phyloP scores from a whole-genome alignment of 2,888 invertebrate species.

The Creontiades dilutus region DNA sequence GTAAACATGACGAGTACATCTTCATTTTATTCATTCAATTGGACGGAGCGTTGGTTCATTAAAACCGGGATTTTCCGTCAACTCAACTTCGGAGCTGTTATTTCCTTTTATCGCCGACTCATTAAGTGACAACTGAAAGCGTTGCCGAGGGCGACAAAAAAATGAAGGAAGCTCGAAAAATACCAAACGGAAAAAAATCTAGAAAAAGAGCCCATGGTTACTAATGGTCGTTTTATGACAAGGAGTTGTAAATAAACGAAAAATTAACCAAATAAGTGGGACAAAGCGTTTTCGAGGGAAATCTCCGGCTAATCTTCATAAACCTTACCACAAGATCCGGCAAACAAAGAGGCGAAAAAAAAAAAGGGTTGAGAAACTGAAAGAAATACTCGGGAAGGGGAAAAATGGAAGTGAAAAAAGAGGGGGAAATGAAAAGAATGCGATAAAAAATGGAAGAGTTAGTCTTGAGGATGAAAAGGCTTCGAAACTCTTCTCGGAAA shows the following conservation, averaged over 20 bases:
- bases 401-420: constrained; percentile 53
- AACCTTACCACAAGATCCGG: constrained; percentile 55
- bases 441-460: constrained; percentile 12
- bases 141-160: neutral
- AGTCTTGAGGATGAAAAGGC: constrained; percentile 47
- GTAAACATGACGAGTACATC: too few relatives aligned
- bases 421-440: constrained; percentile 45
- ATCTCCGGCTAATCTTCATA: constrained; percentile 67
- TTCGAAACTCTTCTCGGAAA: constrained; percentile 55
- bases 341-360: constrained; percentile 57
- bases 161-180: neutral
- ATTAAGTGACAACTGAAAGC: neutral
- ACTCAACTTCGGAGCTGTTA: neutral
- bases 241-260: constrained; percentile 65
- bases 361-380: neutral
- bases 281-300: constrained; percentile 61
- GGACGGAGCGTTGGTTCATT: too few relatives aligned
- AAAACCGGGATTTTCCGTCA: neutral
- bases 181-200: constrained; percentile 21
- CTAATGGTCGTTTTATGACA: constrained; percentile 69
- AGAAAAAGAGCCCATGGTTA: constrained; percentile 43
- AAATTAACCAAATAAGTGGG: constrained; percentile 68
- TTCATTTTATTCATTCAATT: too few relatives aligned
- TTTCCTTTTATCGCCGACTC: neutral
- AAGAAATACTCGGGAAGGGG: neutral